Evolutionary conservation across 2,888 invertebrate species (phyloP), one percentile per base, ranked within the genome.

Genomic region (Hedychridium roseum): DNA sequence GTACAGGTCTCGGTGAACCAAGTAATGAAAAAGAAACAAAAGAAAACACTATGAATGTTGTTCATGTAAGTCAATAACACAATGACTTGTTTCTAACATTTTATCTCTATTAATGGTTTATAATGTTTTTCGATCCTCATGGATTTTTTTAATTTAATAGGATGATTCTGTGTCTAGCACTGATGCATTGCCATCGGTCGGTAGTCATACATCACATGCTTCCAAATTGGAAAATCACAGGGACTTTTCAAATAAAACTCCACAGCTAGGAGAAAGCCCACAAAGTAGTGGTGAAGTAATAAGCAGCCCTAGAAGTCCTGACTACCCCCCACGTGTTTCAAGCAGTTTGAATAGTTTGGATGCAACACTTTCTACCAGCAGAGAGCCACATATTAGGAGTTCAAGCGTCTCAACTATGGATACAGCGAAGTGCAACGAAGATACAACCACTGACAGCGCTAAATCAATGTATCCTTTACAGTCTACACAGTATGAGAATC

Each of bases 261-360:
- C 76, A 0, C 71, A 69, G 40, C 44, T 76, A 6, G 77, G 73
- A 1, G 75, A 77, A 37, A 76, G 76, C 36, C 73, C 74, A 0
- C 71, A 72, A 31, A 70, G 71, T 31, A 71, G 61, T 30, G 73
- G 71, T 2, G 66, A 71, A 32, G 62, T 70, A 23, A 55, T 70
- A n/a, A 63, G 57, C 9, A 76, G 78, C 51, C 76, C 78, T n/a
- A 64, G 70, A 44, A 77, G 78, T 54, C 76, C 76, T 4, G 78
- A 78, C 43, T 78, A 74, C 55, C 78, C 76, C 6, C 74, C 76
- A 1, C 51, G 66, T 44, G 74, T 74, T 14, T 69, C 77, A 1
- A 54, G 57, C 11, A 70, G 71, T 30, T 73, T 68, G 2, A 61
- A 66, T 5, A 70, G 68, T 57, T 68, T 68, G 2, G 66, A 68